phyloP scores from a whole-genome alignment of 2,888 invertebrate species.

The Germaria angustata region DNA sequence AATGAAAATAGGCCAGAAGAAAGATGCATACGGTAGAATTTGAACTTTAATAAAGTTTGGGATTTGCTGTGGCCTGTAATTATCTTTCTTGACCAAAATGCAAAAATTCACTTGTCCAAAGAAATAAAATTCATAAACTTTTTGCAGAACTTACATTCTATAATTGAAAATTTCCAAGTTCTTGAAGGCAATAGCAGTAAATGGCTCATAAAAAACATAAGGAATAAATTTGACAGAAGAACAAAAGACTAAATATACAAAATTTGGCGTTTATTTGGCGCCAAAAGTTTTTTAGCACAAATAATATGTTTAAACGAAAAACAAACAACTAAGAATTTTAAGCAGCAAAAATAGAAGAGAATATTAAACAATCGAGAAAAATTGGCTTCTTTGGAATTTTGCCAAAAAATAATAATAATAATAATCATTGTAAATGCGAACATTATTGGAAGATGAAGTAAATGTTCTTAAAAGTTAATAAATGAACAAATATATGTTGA shows the following conservation, averaged over 20 bases:
- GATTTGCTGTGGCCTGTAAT: too few species aligned
- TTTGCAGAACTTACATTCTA: too few species aligned
- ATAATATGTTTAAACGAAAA: conserved; percentile 15
- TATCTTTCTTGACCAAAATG: too few species aligned
- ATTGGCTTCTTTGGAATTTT: conserved; percentile 35
- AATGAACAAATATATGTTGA: too few species aligned
- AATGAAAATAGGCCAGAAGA: too few species aligned
- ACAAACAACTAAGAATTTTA: background rate
- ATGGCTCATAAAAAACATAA: conserved; percentile 14
- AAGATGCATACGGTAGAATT: too few species aligned
- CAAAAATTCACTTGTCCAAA: too few species aligned
- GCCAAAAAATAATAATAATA: conserved; percentile 59
- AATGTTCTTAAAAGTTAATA: conserved; percentile 4
- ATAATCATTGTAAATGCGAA: conserved; percentile 56
- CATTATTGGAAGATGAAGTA: conserved; percentile 45
- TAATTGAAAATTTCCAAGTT: background rate
- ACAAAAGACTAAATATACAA: conserved; percentile 8
- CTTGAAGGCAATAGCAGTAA: conserved; percentile 13
- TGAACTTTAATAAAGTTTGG: too few species aligned
- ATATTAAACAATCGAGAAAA: background rate
- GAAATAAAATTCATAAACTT: too few species aligned
- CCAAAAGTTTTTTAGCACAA: conserved; percentile 61
- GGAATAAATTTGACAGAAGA: background rate
- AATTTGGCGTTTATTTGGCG: conserved; percentile 58
- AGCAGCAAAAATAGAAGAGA: background rate